Percentiles rank a stretch among this genome's conserved stretches.
These are phyloP conservation scores for Petaurus breviceps DNA, from an alignment of 2,113 vertebrate species.

Conservation along the genomic window DNA sequence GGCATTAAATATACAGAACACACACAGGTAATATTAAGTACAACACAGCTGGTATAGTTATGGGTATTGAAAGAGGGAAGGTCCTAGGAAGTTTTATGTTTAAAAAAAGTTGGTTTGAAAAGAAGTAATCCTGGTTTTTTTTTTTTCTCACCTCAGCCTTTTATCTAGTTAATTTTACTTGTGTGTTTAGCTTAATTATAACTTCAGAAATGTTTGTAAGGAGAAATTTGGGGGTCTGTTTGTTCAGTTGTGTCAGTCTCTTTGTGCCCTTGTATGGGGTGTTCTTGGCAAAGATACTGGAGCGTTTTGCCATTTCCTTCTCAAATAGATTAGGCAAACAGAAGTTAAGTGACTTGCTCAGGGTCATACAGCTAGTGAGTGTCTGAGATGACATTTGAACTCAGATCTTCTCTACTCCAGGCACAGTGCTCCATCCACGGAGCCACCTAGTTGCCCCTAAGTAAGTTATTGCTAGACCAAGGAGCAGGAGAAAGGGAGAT, in stretches of 20 bases:
- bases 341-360: background rate
- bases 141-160: background rate
- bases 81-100: background rate
- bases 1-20: background rate
- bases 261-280: background rate
- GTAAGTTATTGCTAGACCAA: background rate
- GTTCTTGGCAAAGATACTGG: background rate
- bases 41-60: background rate
- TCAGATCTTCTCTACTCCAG: background rate
- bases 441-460: background rate
- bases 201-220: background rate
- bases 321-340: background rate
- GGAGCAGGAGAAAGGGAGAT: background rate
- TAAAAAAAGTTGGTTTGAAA: background rate
- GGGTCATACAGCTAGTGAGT: background rate
- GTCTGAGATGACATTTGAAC: background rate
- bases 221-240: background rate
- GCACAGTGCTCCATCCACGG: background rate
- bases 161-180: background rate
- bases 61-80: background rate
- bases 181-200: background rate
- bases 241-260: background rate
- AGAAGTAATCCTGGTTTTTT: background rate
- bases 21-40: background rate
- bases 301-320: background rate